phyloP scores from a whole-genome alignment of 2,797 vertebrate genomes.

The Gambelia wislizenii region DNA sequence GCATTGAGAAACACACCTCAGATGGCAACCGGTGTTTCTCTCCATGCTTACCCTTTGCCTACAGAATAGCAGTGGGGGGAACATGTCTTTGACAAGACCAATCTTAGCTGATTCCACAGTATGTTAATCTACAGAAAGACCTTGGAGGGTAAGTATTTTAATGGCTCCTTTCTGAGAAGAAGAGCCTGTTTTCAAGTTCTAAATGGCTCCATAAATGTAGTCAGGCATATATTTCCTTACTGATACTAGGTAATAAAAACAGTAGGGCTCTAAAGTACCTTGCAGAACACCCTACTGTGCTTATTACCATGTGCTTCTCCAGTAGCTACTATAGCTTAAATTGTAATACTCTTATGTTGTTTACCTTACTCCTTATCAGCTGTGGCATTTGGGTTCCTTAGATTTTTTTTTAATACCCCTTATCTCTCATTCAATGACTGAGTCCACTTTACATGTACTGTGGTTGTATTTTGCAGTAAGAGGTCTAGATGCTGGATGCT shows the following conservation, averaged over 20 bases:
- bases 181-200: constrained; percentile 74
- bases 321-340: constrained; percentile 72
- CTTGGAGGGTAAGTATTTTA: constrained; percentile 68
- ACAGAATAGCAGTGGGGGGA: constrained; percentile 51
- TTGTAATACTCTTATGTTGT: constrained; percentile 69
- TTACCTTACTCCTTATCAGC: constrained; percentile 67
- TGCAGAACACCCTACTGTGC: constrained; percentile 74
- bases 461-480: rapidly evolving
- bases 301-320: constrained; percentile 68
- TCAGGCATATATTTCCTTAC: constrained; percentile 80
- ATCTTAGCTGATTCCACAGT: constrained; percentile 57
- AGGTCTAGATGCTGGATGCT: not conserved
- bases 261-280: constrained; percentile 76
- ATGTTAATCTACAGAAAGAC: constrained; percentile 64
- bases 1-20: not conserved
- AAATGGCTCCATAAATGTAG: constrained; percentile 78
- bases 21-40: not conserved
- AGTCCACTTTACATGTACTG: not conserved
- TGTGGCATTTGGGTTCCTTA: constrained; percentile 3
- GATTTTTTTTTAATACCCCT: constrained; percentile 4
- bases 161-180: constrained; percentile 68
- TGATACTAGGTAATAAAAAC: constrained; percentile 80
- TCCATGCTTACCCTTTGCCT: constrained; percentile 14
- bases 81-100: constrained; percentile 52
- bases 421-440: not conserved